A percentile compares a stretch with the other conserved stretches of the same genome.
These are phyloP conservation scores for Brachionichthys hirsutus DNA, from an alignment of 2,113 vertebrate genomes.

Conservation along the genomic window DNA sequence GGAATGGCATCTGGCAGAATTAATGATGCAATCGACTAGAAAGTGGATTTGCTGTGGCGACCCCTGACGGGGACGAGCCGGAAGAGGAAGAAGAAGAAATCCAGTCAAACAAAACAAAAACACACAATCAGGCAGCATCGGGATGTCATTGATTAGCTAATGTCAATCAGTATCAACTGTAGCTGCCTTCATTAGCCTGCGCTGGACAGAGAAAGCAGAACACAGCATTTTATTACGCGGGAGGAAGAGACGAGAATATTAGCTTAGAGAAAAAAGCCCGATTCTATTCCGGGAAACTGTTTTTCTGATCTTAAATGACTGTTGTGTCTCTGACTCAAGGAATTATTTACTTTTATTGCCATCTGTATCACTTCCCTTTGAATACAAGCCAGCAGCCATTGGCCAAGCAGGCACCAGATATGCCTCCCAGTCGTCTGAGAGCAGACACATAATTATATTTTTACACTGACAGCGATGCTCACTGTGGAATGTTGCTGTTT, in stretches of 20 bases:
- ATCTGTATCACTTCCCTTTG: slow-evolving; percentile 57
- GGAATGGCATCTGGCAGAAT: no score
- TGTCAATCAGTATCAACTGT: slow-evolving; percentile 30
- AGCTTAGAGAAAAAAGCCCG: slow-evolving; percentile 9
- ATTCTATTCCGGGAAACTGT: slow-evolving; percentile 45
- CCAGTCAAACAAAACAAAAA: slow-evolving; percentile 6
- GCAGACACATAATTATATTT: slow-evolving; percentile 69
- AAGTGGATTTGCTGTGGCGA: no score
- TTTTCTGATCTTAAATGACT: slow-evolving; percentile 45
- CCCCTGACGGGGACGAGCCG: no score
- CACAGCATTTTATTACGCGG: slow-evolving; percentile 18
- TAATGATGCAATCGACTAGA: no score
- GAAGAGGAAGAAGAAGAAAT: no score
- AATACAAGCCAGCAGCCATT: slow-evolving; percentile 47
- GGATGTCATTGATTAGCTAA: slow-evolving; percentile 50
- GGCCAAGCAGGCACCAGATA: slow-evolving; percentile 66
- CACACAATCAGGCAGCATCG: slow-evolving; percentile 31
- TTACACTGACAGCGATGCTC: slow-evolving; percentile 53
- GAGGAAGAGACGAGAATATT: slow-evolving; percentile 26
- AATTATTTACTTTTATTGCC: slow-evolving; percentile 48
- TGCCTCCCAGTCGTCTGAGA: slow-evolving; percentile 68
- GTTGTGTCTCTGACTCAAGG: slow-evolving; percentile 31
- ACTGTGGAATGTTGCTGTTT: slow-evolving; percentile 53
- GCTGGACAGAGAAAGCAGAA: slow-evolving; percentile 21
- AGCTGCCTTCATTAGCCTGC: slow-evolving; percentile 13